A percentile compares a stretch with the other conserved stretches of the same genome.
Evolutionary conservation across 1,140 invertebrate species (phyloP).

Genomic region (Telenomus remus): DNA sequence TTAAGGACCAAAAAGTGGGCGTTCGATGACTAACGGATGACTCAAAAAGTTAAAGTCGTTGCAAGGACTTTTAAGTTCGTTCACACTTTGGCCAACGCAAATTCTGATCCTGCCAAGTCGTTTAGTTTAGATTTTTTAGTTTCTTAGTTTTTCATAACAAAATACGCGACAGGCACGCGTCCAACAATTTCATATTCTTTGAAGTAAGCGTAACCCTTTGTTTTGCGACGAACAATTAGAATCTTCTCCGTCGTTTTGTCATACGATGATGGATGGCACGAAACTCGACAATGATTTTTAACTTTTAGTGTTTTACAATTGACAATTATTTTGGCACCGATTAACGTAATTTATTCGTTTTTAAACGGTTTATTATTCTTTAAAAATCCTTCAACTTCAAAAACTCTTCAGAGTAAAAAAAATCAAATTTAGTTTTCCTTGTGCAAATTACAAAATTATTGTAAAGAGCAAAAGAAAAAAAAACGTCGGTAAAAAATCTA

Average conservation of each 20-base stretch:
- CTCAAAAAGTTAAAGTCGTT: conserved; percentile 54
- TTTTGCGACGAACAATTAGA: conserved; percentile 25
- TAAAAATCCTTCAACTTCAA: background rate
- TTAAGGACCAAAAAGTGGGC: too few species aligned
- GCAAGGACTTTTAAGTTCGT: conserved; percentile 58
- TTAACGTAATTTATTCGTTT: too few species aligned
- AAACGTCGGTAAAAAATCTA: background rate
- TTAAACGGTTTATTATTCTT: too few species aligned
- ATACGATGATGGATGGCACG: conserved; percentile 13
- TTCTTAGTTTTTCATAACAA: too few species aligned
- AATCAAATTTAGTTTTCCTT: too few species aligned
- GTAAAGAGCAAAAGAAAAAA: background rate
- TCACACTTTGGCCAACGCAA: conserved; percentile 37
- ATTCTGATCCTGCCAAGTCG: conserved; percentile 19
- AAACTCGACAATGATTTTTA: too few species aligned
- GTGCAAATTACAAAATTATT: background rate
- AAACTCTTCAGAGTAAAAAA: background rate
- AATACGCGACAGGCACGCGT: conserved; percentile 15
- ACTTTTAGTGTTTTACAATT: background rate
- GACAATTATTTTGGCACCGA: background rate
- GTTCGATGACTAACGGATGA: conserved; percentile 19
- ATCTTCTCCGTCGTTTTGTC: conserved; percentile 3
- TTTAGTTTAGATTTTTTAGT: conserved; percentile 56
- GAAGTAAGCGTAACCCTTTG: conserved; percentile 29
- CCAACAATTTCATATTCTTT: conserved; percentile 28